Percentiles rank a stretch among this genome's conserved stretches.
Evolutionary conservation across 2,797 vertebrate species (phyloP).

Genomic region (Spinus pinus): DNA sequence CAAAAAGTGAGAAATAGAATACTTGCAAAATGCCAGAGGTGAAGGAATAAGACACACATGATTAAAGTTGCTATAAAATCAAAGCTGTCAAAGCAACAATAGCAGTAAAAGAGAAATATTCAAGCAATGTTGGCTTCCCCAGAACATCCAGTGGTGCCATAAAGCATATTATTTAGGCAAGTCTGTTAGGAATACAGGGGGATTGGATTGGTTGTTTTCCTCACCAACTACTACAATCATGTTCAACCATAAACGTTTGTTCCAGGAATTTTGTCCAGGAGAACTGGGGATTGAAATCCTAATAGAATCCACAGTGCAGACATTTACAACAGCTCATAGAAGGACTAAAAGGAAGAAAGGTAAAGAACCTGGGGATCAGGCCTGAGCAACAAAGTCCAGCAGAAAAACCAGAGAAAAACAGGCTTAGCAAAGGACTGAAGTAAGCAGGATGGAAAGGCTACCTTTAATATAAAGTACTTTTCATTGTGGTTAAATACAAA

Average conservation of each 20-base stretch:
- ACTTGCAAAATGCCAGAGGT: slow-evolving; percentile 79
- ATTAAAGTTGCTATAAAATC: slow-evolving; percentile 77
- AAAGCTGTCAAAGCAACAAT: slow-evolving; percentile 75
- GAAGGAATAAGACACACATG: slow-evolving; percentile 75
- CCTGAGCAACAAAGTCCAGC: background rate
- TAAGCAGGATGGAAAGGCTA: background rate
- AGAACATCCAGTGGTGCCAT: slow-evolving; percentile 57
- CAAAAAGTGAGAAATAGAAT: slow-evolving; percentile 66
- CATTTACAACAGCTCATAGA: background rate
- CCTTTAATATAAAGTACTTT: background rate
- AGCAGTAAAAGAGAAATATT: slow-evolving; percentile 74
- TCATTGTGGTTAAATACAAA: background rate
- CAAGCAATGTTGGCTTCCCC: slow-evolving; percentile 47
- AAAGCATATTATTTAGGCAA: slow-evolving; percentile 58
- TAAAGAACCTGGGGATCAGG: background rate
- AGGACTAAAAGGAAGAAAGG: background rate
- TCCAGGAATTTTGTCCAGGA: slow-evolving; percentile 55
- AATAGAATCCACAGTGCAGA: slow-evolving; percentile 27
- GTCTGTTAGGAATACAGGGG: slow-evolving; percentile 41
- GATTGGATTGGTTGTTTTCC: slow-evolving; percentile 23
- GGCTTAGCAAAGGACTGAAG: background rate
- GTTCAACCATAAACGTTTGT: slow-evolving; percentile 54
- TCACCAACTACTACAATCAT: slow-evolving; percentile 47
- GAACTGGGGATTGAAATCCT: slow-evolving; percentile 20
- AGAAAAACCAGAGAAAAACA: background rate